These are phyloP conservation scores for Eupsilia transversa DNA, from an alignment of 2,888 invertebrate species.

Conservation along the genomic window DNA sequence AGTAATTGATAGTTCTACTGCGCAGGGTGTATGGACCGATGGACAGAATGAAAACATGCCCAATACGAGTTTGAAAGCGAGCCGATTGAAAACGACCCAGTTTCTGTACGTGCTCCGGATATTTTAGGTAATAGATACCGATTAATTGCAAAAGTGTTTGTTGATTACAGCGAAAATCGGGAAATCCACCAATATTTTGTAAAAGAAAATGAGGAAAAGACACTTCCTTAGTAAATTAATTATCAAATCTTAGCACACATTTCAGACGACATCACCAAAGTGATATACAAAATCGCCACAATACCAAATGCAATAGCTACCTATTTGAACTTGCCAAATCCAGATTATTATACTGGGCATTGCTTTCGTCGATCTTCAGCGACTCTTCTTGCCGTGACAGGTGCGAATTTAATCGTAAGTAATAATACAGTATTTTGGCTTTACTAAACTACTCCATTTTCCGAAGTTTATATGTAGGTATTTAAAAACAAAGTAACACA, in stretches of 20 bases:
- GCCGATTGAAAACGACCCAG: constrained; percentile 67
- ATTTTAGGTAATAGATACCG: constrained; percentile 22
- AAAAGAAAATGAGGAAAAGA: background rate
- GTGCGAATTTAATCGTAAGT: too few species aligned
- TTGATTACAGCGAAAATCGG: background rate
- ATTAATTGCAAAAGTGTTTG: background rate
- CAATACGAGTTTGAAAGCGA: constrained; percentile 60
- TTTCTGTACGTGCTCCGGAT: constrained; percentile 46
- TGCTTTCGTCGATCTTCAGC: too few species aligned
- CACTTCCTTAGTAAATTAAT: background rate
- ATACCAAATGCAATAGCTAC: too few species aligned
- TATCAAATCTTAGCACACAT: background rate
- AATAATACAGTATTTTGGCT: too few species aligned
- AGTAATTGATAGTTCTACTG: constrained; percentile 60
- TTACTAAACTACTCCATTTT: background rate
- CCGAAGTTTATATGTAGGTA: too few species aligned
- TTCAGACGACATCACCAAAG: too few species aligned
- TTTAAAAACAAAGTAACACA: too few species aligned
- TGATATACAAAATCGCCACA: too few species aligned
- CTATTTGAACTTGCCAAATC: too few species aligned
- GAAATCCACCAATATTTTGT: background rate
- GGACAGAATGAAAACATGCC: constrained; percentile 58
- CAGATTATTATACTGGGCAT: too few species aligned
- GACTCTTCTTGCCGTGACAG: too few species aligned
- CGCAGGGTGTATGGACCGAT: constrained; percentile 38